Evolutionary conservation across 2,888 invertebrate genomes (phyloP).

Genomic region (Penaeus monodon): DNA sequence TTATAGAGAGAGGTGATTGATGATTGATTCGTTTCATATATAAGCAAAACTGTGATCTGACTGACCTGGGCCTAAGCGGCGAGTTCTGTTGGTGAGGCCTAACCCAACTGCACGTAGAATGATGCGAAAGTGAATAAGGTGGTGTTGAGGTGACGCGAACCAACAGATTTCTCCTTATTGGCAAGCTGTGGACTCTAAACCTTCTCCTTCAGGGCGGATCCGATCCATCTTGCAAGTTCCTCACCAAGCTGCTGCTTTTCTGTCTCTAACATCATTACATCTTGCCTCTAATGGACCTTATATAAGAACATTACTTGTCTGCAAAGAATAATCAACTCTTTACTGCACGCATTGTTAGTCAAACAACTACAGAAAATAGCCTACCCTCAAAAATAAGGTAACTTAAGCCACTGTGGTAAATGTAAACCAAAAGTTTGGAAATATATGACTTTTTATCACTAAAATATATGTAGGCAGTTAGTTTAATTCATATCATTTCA

Average conservation of each 20-base stretch:
- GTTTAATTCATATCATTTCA: too few relatives aligned
- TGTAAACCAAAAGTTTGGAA: too few relatives aligned
- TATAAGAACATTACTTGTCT: constrained; percentile 94
- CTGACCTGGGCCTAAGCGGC: constrained; percentile 57
- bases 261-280: constrained; percentile 71
- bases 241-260: constrained; percentile 55
- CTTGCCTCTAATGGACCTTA: constrained; percentile 83
- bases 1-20: too few relatives aligned
- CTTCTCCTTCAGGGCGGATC: constrained; percentile 56
- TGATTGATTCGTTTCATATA: too few relatives aligned
- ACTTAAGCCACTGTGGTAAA: too few relatives aligned
- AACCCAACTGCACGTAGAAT: constrained; percentile 63
- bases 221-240: constrained; percentile 41
- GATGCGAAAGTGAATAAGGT: constrained; percentile 63
- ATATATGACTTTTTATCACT: too few relatives aligned
- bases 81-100: constrained; percentile 53
- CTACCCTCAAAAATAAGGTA: too few relatives aligned
- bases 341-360: too few relatives aligned
- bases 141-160: constrained; percentile 28
- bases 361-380: not conserved
- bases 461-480: too few relatives aligned
- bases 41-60: not conserved
- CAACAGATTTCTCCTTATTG: not conserved
- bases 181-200: not conserved
- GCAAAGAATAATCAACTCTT: constrained; percentile 49